Percentiles rank a stretch among this genome's conserved stretches.
Evolutionary conservation across 1,140 invertebrate genomes (phyloP).

Genomic region (Sitophilus oryzae): DNA sequence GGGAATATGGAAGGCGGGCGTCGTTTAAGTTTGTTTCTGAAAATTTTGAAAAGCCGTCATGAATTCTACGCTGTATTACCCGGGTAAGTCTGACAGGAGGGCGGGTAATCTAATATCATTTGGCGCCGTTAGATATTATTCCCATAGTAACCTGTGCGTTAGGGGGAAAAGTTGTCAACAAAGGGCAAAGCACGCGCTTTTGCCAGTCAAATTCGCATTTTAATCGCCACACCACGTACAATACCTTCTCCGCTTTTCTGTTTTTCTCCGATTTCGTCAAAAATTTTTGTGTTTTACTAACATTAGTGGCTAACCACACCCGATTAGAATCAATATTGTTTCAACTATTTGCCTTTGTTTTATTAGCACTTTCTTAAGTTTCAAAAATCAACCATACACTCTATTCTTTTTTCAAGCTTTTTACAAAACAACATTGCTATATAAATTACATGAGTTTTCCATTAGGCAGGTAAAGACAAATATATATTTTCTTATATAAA

Average conservation of each 20-base stretch:
- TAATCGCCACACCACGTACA: too few species aligned
- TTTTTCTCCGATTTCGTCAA: too few species aligned
- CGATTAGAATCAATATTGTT: background rate
- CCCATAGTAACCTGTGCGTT: slow-evolving; percentile 16
- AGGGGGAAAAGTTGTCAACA: slow-evolving; percentile 17
- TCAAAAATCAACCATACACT: too few species aligned
- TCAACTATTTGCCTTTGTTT: background rate
- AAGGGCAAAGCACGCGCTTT: slow-evolving; percentile 3
- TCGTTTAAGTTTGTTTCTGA: slow-evolving; percentile 5
- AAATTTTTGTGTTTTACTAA: too few species aligned
- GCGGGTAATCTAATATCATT: slow-evolving; percentile 6
- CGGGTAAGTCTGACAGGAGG: slow-evolving; percentile 6
- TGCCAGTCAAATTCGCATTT: too few species aligned
- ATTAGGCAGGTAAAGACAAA: too few species aligned
- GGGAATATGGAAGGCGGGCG: slow-evolving; percentile 12
- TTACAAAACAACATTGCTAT: too few species aligned
- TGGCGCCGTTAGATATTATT: slow-evolving; percentile 1
- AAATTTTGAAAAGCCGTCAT: slow-evolving; percentile 3
- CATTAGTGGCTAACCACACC: background rate
- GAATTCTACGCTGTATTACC: slow-evolving; percentile 10
- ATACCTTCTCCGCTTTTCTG: slow-evolving; percentile 2
- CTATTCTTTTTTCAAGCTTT: too few species aligned
- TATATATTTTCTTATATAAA: too few species aligned
- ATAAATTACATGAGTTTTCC: too few species aligned
- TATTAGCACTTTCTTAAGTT: too few species aligned